Conservation (phyloP, 1,140 invertebrate species). For the Latrodectus geometricus region DNA sequence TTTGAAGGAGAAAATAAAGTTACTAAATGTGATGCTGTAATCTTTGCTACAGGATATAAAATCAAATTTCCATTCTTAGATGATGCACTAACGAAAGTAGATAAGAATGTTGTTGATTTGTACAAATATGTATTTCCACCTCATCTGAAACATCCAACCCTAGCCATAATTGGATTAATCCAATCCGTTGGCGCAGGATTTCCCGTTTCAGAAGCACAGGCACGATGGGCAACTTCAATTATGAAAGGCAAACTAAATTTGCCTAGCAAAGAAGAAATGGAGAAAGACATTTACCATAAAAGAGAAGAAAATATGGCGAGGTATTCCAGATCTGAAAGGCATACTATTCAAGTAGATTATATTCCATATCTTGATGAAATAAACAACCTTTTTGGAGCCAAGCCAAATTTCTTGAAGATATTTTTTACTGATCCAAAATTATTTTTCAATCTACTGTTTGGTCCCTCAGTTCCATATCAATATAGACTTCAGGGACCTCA, state of each 20-base stretch:
- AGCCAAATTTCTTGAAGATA: slow-evolving; percentile 67
- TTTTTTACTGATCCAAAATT: slow-evolving; percentile 67
- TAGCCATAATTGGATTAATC: slow-evolving; percentile 72
- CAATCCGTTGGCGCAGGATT: slow-evolving; percentile 72
- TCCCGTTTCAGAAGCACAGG: slow-evolving; percentile 72
- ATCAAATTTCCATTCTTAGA: slow-evolving; percentile 69
- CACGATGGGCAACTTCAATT: slow-evolving; percentile 67
- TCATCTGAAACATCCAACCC: slow-evolving; percentile 64
- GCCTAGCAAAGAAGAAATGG: slow-evolving; percentile 66
- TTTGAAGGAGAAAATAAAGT: slow-evolving; percentile 65
- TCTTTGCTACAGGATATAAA: slow-evolving; percentile 70
- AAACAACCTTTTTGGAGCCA: slow-evolving; percentile 67
- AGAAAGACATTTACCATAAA: slow-evolving; percentile 67
- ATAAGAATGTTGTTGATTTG: slow-evolving; percentile 66
- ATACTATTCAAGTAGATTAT: slow-evolving; percentile 56
- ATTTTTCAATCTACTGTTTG: slow-evolving; percentile 67
- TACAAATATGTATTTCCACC: slow-evolving; percentile 72
- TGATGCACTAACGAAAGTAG: slow-evolving; percentile 14
- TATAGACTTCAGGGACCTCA: slow-evolving; percentile 68
- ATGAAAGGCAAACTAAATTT: slow-evolving; percentile 62
- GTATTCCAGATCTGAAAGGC: slow-evolving; percentile 65
- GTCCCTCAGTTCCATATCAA: slow-evolving; percentile 68
- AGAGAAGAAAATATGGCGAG: slow-evolving; percentile 63
- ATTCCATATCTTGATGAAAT: slow-evolving; percentile 67
- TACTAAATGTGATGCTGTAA: slow-evolving; percentile 67